Conservation (phyloP, 2,888 invertebrate species). For the Pollenia angustigena region DNA sequence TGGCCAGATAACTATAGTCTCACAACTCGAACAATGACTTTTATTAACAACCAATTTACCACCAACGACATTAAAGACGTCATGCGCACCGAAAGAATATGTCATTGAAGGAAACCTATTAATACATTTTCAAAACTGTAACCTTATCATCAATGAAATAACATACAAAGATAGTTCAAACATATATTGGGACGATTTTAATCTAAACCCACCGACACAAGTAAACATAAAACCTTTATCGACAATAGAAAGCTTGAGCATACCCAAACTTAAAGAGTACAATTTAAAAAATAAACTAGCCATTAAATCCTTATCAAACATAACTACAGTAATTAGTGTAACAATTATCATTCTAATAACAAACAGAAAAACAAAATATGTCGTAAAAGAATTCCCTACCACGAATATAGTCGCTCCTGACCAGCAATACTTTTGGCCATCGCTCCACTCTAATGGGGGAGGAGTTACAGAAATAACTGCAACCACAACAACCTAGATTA, state of each 20-base stretch:
- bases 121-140: constrained; percentile 30
- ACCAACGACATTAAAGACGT: background rate
- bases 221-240: constrained; percentile 32
- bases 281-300: constrained; percentile 23
- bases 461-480: too few species aligned
- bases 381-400: background rate
- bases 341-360: background rate
- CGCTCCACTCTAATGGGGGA: too few species aligned
- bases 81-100: background rate
- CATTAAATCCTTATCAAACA: background rate
- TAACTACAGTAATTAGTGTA: background rate
- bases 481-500: too few species aligned
- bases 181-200: constrained; percentile 38
- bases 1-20: too few species aligned
- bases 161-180: constrained; percentile 13
- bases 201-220: constrained; percentile 1
- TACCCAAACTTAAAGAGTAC: constrained; percentile 22
- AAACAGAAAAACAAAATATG: background rate
- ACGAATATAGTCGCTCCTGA: background rate
- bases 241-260: constrained; percentile 33
- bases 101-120: constrained; percentile 16
- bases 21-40: too few species aligned
- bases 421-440: constrained; percentile 13
- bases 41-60: background rate
- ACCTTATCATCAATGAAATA: constrained; percentile 3